Evolutionary conservation across 1,140 invertebrate genomes (phyloP).

Genomic region (Elymnias hypermnestra): DNA sequence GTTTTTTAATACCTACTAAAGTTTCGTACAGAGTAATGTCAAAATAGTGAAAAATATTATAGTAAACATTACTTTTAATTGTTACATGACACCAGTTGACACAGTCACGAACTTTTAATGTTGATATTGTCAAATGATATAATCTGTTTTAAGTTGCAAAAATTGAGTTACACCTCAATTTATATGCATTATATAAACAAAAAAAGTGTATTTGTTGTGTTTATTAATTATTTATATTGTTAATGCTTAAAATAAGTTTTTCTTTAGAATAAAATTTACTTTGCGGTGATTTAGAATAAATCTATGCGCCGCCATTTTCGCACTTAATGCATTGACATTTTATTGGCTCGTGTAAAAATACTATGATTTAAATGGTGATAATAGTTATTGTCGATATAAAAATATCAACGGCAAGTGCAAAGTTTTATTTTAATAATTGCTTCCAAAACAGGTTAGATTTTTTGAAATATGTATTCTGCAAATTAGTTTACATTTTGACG

Average conservation of each 20-base stretch:
- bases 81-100: too few relatives aligned
- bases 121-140: too few relatives aligned
- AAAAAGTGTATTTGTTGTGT: neutral
- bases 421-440: constrained; percentile 11
- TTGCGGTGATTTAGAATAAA: neutral
- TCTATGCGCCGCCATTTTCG: constrained; percentile 58
- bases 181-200: too few relatives aligned
- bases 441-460: constrained; percentile 15
- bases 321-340: constrained; percentile 39
- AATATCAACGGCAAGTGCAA: neutral
- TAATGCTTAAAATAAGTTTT: neutral
- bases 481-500: too few relatives aligned
- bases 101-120: too few relatives aligned
- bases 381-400: neutral
- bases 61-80: too few relatives aligned
- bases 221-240: neutral
- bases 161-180: too few relatives aligned
- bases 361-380: constrained; percentile 10
- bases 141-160: too few relatives aligned
- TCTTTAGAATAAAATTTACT: neutral
- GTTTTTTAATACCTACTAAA: too few relatives aligned
- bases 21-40: too few relatives aligned
- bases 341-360: constrained; percentile 19
- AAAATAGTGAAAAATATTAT: too few relatives aligned
- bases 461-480: too few relatives aligned